Evolutionary conservation across 1,140 invertebrate genomes (phyloP).

Genomic region (Bilobella aurantiaca): DNA sequence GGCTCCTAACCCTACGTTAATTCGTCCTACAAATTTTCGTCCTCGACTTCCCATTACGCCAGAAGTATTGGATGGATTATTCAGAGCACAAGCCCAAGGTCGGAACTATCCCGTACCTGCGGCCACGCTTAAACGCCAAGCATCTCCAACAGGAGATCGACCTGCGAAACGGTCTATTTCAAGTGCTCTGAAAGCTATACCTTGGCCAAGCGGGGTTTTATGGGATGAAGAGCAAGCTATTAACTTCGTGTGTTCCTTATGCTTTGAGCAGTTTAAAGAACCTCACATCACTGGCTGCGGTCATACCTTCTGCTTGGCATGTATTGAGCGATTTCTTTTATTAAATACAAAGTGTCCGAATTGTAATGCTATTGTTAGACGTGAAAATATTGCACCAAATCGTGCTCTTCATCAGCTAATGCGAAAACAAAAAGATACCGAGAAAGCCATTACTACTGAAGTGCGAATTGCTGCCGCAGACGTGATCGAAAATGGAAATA

Average conservation of each 20-base stretch:
- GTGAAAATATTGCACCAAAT: constrained; percentile 69
- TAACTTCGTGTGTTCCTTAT: constrained; percentile 20
- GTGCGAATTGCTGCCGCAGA: constrained; percentile 39
- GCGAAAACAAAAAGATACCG: constrained; percentile 48
- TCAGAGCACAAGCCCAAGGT: too few species aligned
- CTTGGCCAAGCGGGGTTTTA: too few species aligned
- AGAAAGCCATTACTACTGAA: constrained; percentile 45
- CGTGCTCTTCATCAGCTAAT: constrained; percentile 65
- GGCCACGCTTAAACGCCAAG: too few species aligned
- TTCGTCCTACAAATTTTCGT: too few species aligned
- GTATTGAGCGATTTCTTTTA: constrained; percentile 69
- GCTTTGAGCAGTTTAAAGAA: constrained; percentile 17
- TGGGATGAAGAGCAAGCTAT: too few species aligned
- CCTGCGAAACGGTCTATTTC: too few species aligned
- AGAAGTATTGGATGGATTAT: too few species aligned
- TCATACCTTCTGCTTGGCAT: constrained; percentile 82
- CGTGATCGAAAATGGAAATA: constrained; percentile 35
- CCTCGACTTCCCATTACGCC: too few species aligned
- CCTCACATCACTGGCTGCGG: constrained; percentile 72
- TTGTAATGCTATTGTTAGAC: constrained; percentile 62
- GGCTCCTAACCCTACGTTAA: too few species aligned
- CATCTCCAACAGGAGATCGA: too few species aligned
- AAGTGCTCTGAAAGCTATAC: too few species aligned
- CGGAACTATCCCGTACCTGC: too few species aligned
- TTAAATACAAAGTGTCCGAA: constrained; percentile 73